Conservation (phyloP, 2,888 invertebrate species). For the Cryptus armator region DNA sequence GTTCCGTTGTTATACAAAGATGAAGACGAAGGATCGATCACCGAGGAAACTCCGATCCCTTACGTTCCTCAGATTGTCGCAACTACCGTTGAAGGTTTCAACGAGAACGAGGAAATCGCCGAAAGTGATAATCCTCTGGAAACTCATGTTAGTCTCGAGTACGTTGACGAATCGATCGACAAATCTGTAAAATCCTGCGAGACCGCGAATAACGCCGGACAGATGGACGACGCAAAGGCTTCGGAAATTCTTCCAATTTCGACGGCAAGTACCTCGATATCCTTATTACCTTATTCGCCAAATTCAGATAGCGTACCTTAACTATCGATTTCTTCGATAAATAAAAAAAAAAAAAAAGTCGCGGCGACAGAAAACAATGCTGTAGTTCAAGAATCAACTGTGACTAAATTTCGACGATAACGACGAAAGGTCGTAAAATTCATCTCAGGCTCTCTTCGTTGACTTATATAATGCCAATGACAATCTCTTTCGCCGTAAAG, state of each 20-base stretch:
- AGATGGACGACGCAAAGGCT: not conserved
- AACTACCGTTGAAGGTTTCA: constrained; percentile 8
- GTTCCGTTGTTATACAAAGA: constrained; percentile 47
- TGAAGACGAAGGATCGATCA: not conserved
- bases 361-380: not conserved
- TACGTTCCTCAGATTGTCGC: not conserved
- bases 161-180: constrained; percentile 41
- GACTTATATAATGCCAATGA: constrained; percentile 75
- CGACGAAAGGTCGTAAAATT: constrained; percentile 2
- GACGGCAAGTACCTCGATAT: constrained; percentile 11
- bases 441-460: constrained; percentile 12
- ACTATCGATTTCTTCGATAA: not conserved
- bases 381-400: not conserved
- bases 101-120: constrained; percentile 21
- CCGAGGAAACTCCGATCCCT: not conserved
- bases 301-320: constrained; percentile 5
- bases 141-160: constrained; percentile 49
- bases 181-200: not conserved
- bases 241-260: constrained; percentile 9
- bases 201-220: constrained; percentile 1
- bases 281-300: constrained; percentile 2
- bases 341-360: too few species aligned
- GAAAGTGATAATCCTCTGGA: constrained; percentile 17
- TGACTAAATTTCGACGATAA: constrained; percentile 3
- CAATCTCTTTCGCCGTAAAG: constrained; percentile 78